Evolutionary conservation across 2,888 invertebrate genomes (phyloP).

Genomic region (Melieria omissa): DNA sequence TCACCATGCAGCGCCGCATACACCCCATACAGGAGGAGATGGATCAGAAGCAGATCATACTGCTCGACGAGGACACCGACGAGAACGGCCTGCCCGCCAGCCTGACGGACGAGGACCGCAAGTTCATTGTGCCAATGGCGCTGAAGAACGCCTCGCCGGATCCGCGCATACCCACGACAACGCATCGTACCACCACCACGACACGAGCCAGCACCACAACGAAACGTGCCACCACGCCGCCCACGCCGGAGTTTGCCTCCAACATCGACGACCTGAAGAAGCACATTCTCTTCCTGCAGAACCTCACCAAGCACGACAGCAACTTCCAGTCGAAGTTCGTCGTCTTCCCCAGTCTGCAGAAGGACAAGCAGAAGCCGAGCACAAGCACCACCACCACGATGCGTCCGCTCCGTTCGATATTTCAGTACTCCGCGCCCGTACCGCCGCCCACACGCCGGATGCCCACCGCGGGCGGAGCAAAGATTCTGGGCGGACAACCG

Average conservation of each 20-base stretch:
- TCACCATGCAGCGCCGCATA: conserved; percentile 50
- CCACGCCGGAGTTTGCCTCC: conserved; percentile 56
- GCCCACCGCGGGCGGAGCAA: conserved; percentile 47
- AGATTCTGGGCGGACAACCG: conserved; percentile 47
- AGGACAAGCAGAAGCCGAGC: conserved; percentile 52
- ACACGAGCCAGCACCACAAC: conserved; percentile 51
- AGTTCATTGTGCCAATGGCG: conserved; percentile 67
- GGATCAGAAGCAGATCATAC: conserved; percentile 65
- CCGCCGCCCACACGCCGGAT: conserved; percentile 59
- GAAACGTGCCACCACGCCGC: conserved; percentile 48
- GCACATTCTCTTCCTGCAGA: conserved; percentile 65
- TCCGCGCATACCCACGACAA: conserved; percentile 50
- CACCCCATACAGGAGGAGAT: conserved; percentile 66
- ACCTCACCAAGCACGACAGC: conserved; percentile 65
- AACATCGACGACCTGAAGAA: conserved; percentile 66
- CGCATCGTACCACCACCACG: conserved; percentile 46
- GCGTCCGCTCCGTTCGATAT: conserved; percentile 54
- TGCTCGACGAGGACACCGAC: conserved; percentile 65
- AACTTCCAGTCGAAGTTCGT: conserved; percentile 67
- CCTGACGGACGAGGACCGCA: conserved; percentile 64
- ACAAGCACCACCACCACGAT: conserved; percentile 42
- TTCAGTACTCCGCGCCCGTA: conserved; percentile 59
- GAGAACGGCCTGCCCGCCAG: conserved; percentile 64
- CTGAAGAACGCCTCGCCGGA: conserved; percentile 64
- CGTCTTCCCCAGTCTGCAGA: conserved; percentile 65